These are phyloP conservation scores for Tenualosa ilisha DNA, from an alignment of 2,797 vertebrate species.

Conservation along the genomic window DNA sequence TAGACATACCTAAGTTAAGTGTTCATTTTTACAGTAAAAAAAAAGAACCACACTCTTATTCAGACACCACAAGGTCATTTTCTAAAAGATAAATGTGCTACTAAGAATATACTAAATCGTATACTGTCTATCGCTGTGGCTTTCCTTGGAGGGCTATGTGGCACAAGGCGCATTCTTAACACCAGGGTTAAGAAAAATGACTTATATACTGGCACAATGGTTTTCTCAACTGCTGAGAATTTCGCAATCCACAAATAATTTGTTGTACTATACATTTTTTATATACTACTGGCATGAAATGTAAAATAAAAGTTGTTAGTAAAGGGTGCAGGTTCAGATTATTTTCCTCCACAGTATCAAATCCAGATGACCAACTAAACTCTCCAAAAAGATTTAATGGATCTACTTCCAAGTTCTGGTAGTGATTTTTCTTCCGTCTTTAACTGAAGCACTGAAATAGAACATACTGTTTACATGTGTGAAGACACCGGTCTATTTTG, in stretches of 20 bases:
- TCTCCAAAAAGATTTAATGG: not conserved
- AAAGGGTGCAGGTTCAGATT: not conserved
- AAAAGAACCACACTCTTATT: slow-evolving; percentile 42
- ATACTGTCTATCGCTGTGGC: not conserved
- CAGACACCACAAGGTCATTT: slow-evolving; percentile 50
- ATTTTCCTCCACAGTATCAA: not conserved
- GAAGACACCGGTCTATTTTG: not conserved
- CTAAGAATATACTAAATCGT: not conserved
- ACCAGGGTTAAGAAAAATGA: not conserved
- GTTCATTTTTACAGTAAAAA: slow-evolving; percentile 31
- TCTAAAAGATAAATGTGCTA: slow-evolving; percentile 13
- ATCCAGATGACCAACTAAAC: slow-evolving; percentile 5
- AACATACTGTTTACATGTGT: not conserved
- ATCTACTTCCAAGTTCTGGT: not conserved
- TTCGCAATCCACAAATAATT: not conserved
- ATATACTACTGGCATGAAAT: not conserved
- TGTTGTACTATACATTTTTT: not conserved
- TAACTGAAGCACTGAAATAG: not conserved
- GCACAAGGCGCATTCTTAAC: not conserved
- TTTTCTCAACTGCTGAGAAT: not conserved
- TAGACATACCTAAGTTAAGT: slow-evolving; percentile 38
- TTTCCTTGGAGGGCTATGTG: not conserved
- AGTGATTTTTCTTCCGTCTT: not conserved
- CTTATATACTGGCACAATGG: not conserved
- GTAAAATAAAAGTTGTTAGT: not conserved